Evolutionary conservation across 2,113 vertebrate genomes (phyloP).

Genomic region (Malurus elegans): DNA sequence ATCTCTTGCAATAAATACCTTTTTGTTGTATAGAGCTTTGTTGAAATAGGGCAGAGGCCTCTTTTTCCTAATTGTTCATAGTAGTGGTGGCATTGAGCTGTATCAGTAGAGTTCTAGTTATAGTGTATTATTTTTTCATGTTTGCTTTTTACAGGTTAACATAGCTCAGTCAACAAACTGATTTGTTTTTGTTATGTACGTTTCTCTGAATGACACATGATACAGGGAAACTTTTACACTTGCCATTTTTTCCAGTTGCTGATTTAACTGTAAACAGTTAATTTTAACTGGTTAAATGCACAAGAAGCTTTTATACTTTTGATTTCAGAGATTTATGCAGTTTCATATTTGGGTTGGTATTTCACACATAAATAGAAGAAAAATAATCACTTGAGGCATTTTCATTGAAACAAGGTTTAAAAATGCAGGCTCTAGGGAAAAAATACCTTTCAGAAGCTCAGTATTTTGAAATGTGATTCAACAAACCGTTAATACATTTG

Average conservation of each 20-base stretch:
- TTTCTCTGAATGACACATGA: not conserved
- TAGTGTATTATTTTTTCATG: not conserved
- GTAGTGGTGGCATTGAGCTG: not conserved
- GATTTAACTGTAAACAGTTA: not conserved
- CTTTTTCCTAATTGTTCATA: not conserved
- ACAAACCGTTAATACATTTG: not conserved
- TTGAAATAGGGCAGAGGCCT: not conserved
- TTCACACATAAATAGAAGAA: not conserved
- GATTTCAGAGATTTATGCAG: not conserved
- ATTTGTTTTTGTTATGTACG: not conserved
- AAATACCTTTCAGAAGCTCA: not conserved
- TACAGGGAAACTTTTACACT: not conserved
- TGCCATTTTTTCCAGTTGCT: not conserved
- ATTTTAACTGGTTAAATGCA: not conserved
- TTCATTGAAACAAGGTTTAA: not conserved
- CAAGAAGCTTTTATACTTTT: not conserved
- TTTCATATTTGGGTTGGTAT: not conserved
- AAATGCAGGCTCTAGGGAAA: not conserved
- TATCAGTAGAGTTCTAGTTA: not conserved
- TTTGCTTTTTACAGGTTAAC: not conserved
- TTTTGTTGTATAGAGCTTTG: not conserved
- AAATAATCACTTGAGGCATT: not conserved
- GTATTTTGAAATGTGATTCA: not conserved
- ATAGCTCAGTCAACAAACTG: not conserved
- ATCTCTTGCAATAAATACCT: not conserved